Evolutionary conservation across 2,797 vertebrate species (phyloP).

Genomic region (Poecilia picta): DNA sequence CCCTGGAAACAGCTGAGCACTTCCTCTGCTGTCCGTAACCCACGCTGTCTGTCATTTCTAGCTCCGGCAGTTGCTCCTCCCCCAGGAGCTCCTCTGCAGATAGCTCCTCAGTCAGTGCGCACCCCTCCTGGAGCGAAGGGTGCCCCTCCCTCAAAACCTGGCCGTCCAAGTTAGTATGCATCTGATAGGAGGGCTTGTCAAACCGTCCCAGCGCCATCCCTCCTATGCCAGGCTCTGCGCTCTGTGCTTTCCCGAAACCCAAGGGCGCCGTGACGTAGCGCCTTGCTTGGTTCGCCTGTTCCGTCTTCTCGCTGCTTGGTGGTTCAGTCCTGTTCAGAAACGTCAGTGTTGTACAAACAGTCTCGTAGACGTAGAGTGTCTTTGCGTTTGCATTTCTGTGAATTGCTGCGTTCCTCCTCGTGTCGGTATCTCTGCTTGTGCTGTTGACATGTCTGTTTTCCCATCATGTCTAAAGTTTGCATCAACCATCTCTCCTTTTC

Average conservation of each 20-base stretch:
- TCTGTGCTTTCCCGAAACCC: constrained; percentile 52
- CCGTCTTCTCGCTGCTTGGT: constrained; percentile 58
- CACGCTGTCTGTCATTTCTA: constrained; percentile 81
- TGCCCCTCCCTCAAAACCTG: constrained; percentile 77
- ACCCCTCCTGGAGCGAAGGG: constrained; percentile 77
- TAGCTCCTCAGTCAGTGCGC: constrained; percentile 82
- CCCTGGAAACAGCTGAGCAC: constrained; percentile 35
- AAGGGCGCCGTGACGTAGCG: constrained; percentile 27
- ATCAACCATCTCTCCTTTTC: constrained; percentile 48
- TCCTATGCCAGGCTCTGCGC: constrained; percentile 31
- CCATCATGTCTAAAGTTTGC: constrained; percentile 51
- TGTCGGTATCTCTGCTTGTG: constrained; percentile 62
- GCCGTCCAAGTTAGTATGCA: constrained; percentile 84
- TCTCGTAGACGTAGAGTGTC: constrained; percentile 21
- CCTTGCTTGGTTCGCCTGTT: constrained; percentile 62
- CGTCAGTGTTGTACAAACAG: constrained; percentile 43
- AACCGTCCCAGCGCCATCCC: constrained; percentile 22
- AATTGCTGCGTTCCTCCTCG: constrained; percentile 21
- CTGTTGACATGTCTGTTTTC: constrained; percentile 64
- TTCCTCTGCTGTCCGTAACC: constrained; percentile 51
- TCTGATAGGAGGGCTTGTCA: constrained; percentile 64
- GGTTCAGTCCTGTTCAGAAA: constrained; percentile 40
- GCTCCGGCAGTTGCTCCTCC: constrained; percentile 74
- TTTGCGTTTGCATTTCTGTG: constrained; percentile 40
- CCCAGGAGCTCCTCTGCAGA: constrained; percentile 75